Base-by-base conservation (phyloP, 2,888 invertebrate genomes). In the Andricus quercusramuli region DNA sequence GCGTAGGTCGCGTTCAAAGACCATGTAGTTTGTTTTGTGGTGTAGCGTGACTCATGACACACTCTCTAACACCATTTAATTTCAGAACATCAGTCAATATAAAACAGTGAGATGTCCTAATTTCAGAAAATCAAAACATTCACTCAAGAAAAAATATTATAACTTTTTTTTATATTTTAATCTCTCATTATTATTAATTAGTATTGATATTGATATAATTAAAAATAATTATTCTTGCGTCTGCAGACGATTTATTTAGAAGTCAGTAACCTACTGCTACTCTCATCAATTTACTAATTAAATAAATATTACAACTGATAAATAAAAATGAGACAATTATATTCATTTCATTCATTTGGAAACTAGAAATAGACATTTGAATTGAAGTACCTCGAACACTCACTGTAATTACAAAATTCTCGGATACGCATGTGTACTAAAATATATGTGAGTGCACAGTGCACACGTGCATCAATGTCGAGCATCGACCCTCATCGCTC, bases 1-100 rank as follows among this genome's bases (percentile, higher is more conserved):
- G 32, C 74, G 56, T 56, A 74, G 56, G 37, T 56, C 32, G 56
- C 56, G 74, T 74, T 74, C 74, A 56, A 56, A 56, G 56, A 37
- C 32, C 29, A 32, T 74, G 74, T 56, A 29, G 56, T 74, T 29
- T 74, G 32, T 74, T 74, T 56, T 70, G 47, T 20, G 70, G 29
- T 51, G 47, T 70, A 20, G 29, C 47, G 47, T 68, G 68, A 51
- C 47, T 47, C 56, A 56, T 70, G 68, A 70, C 47, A 29, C 56
- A 37, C 47, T 56, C 20, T 20, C 3, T 37, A 74, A 56, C 74
- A 32, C 32, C 13, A 74, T 51, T 56, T 74, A 47, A 74, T 32
- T 67, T n/a, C 22, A 41, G 67, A 67, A 41, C n/a, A 67, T 67
- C 41, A 41, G n/a, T n/a, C 41, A 67, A 13, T 67, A n/a, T 22